A percentile compares a stretch with the other conserved stretches of the same genome.
Conservation (phyloP, 2,888 invertebrate species). For the Netelia fuscicornis region DNA sequence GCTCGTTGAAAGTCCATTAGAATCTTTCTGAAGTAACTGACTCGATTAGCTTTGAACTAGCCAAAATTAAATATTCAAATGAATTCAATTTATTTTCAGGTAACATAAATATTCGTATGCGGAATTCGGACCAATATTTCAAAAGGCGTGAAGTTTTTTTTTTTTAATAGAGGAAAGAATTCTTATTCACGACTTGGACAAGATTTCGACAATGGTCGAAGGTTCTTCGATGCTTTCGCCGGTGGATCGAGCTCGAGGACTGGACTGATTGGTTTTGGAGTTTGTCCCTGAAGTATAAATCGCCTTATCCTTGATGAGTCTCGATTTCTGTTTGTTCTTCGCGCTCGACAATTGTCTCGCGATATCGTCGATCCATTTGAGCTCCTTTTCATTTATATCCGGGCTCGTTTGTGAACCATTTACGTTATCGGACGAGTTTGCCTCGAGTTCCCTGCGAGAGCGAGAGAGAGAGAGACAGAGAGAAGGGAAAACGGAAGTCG, state of each 20-base stretch:
- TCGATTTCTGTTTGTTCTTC: constrained; percentile 70
- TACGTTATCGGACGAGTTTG: constrained; percentile 12
- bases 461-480: neutral
- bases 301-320: constrained; percentile 31
- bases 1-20: neutral
- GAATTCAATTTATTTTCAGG: neutral
- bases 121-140: neutral
- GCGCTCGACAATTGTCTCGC: constrained; percentile 62
- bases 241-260: constrained; percentile 1
- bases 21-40: neutral
- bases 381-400: constrained; percentile 71
- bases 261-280: constrained; percentile 8
- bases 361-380: constrained; percentile 71
- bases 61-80: neutral
- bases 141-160: neutral
- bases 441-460: constrained; percentile 55
- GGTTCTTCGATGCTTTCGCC: constrained; percentile 23
- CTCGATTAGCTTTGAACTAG: neutral
- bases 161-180: neutral
- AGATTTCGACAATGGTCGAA: constrained; percentile 31
- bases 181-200: constrained; percentile 10
- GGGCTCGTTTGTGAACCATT: constrained; percentile 41
- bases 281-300: constrained; percentile 32
- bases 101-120: neutral
- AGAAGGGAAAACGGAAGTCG: neutral